These are phyloP conservation scores for Scolopax mira DNA, from an alignment of 2,113 vertebrate species.

Conservation along the genomic window DNA sequence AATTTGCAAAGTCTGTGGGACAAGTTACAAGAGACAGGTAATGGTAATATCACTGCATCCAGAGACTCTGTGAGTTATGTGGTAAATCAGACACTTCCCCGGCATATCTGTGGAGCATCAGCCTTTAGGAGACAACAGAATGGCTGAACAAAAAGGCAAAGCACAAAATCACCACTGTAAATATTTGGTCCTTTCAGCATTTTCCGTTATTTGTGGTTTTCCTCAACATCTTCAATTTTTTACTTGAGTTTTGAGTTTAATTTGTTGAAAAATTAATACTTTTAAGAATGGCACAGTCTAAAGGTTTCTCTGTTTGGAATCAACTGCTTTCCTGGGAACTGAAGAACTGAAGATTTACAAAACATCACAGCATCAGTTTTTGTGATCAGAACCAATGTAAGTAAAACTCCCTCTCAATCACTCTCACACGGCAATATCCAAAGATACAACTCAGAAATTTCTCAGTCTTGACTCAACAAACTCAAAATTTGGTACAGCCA, in stretches of 20 bases:
- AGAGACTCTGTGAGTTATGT: fast-evolving
- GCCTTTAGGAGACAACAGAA: neutral
- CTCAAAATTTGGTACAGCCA: neutral
- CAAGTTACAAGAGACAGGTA: neutral
- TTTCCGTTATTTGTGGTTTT: neutral
- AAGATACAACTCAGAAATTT: neutral
- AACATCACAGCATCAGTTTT: neutral
- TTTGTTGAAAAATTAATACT: neutral
- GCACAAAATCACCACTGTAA: neutral
- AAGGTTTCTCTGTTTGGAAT: neutral
- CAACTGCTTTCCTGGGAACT: neutral
- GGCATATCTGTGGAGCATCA: neutral
- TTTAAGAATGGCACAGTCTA: neutral
- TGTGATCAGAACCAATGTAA: neutral
- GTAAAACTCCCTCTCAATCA: neutral
- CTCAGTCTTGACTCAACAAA: neutral
- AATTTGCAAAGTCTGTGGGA: neutral
- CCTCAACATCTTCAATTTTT: neutral
- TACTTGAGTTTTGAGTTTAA: neutral
- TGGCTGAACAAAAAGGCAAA: neutral
- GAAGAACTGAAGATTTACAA: neutral
- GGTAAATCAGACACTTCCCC: neutral
- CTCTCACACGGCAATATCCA: neutral
- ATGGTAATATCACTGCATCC: neutral
- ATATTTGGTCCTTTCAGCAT: neutral